phyloP scores from a whole-genome alignment of 2,113 vertebrate species.

The Gambusia affinis region DNA sequence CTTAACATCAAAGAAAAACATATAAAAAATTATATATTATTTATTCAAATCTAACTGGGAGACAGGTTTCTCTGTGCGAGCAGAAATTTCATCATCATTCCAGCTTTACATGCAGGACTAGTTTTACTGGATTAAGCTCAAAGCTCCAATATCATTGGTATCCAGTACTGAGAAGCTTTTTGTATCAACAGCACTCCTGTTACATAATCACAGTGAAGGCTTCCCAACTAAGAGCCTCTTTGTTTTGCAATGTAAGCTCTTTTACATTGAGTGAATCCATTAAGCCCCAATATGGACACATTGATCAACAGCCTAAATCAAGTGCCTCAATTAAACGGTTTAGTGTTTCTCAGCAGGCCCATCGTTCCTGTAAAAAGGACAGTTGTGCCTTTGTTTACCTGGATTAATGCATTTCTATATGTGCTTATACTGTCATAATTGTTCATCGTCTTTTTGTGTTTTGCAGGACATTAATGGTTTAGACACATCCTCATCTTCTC shows the following conservation, averaged over 20 bases:
- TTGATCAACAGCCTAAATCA: conserved; percentile 52
- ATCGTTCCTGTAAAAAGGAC: conserved; percentile 21
- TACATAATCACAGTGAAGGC: conserved; percentile 48
- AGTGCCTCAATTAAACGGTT: conserved; percentile 46
- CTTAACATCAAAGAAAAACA: not conserved
- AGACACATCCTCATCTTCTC: not conserved
- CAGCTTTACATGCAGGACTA: conserved; percentile 37
- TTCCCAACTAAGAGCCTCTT: conserved; percentile 58
- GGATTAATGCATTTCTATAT: conserved; percentile 1
- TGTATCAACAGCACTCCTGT: conserved; percentile 51
- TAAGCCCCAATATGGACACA: conserved; percentile 49
- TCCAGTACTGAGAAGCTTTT: conserved; percentile 48
- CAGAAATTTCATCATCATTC: conserved; percentile 35
- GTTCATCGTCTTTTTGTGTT: not conserved
- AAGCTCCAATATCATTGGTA: conserved; percentile 54
- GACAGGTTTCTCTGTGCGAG: conserved; percentile 1
- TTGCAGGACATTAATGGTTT: not conserved
- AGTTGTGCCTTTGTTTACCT: conserved; percentile 45
- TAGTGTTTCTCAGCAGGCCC: conserved; percentile 23
- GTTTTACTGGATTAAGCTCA: conserved; percentile 51
- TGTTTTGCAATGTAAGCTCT: conserved; percentile 45
- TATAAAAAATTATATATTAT: not conserved
- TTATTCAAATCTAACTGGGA: not conserved
- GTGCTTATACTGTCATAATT: conserved; percentile 3
- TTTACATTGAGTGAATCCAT: conserved; percentile 57